Evolutionary conservation across 1,140 invertebrate genomes (phyloP).

Genomic region (Plodia interpunctella): DNA sequence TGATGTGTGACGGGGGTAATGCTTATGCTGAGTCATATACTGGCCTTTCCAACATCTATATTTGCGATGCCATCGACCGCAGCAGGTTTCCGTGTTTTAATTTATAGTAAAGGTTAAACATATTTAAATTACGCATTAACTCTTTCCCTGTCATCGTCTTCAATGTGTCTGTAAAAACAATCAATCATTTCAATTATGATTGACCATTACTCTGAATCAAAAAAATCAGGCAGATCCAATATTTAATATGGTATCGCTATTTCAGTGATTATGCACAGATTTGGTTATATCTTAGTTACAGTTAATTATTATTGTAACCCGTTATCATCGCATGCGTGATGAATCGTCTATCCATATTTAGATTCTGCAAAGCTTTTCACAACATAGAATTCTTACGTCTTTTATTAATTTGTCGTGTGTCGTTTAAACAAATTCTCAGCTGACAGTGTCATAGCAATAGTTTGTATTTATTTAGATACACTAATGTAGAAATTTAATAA

Average conservation of each 20-base stretch:
- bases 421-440: too few relatives aligned
- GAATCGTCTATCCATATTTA: not conserved
- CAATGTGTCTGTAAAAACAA: too few relatives aligned
- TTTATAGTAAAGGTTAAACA: not conserved
- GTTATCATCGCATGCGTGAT: not conserved
- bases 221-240: too few relatives aligned
- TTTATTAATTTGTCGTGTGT: too few relatives aligned
- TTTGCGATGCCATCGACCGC: constrained; percentile 58
- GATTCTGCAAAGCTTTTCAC: not conserved
- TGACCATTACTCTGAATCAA: too few relatives aligned
- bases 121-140: too few relatives aligned
- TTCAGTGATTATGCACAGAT: not conserved
- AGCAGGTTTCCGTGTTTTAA: constrained; percentile 6
- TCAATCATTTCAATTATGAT: too few relatives aligned
- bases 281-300: not conserved
- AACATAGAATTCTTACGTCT: not conserved
- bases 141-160: too few relatives aligned
- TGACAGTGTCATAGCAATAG: too few relatives aligned
- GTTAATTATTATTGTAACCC: not conserved
- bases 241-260: not conserved
- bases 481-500: too few relatives aligned
- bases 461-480: too few relatives aligned
- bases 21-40: constrained; percentile 34
- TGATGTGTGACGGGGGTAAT: not conserved
- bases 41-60: constrained; percentile 59